Evolutionary conservation across 2,113 vertebrate genomes (phyloP), one percentile per base, ranked within the genome.

Genomic region (Amblyopsis rosae): DNA sequence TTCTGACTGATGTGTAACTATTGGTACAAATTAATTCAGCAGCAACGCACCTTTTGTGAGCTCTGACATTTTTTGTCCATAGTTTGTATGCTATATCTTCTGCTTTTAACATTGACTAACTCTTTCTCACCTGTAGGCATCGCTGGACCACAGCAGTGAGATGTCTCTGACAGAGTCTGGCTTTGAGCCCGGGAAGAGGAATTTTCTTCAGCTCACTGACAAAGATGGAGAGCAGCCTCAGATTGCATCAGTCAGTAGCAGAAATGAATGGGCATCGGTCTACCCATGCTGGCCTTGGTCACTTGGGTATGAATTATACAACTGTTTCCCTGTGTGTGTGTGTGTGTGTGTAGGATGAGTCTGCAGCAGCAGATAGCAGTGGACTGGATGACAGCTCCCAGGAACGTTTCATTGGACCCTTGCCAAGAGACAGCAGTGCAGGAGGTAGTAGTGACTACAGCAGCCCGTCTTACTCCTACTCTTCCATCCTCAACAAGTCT

Each of bases 211-310:
- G 70, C 91, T 99, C 59, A 95, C 93, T 19, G 97, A 99, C 89
- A 98, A 95, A 92, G 95, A 97, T 77, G 97, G 98, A 79, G 96
- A 98, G 82, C 97, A 98, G 88, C 98, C 97, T 69, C 97, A 95
- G 47, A 79, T 94, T 70, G 82, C 89, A 65, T 92, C 94, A n/a
- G 98, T 99, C 85, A 94, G 93, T 88, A 17, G 16, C 58, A 26
- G 26, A 26, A 26, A 47, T 10, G 17, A 45, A 11, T 4, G n/a
- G 35, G 26, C 16, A 12, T 19, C 10, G 35, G 13, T 19, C 19
- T 51, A 41, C 5, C 35, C 10, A 11, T 32, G 32, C 53, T 16
- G 16, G 15, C 16, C 12, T 54, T 54, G 53, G 53, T 57, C 26
- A 33, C 17, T 55, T 17, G 4, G 41, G 4, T n/a, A 5, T 35